Conservation (phyloP, 1,140 invertebrate genomes). For the Drosophila kurseongensis region DNA sequence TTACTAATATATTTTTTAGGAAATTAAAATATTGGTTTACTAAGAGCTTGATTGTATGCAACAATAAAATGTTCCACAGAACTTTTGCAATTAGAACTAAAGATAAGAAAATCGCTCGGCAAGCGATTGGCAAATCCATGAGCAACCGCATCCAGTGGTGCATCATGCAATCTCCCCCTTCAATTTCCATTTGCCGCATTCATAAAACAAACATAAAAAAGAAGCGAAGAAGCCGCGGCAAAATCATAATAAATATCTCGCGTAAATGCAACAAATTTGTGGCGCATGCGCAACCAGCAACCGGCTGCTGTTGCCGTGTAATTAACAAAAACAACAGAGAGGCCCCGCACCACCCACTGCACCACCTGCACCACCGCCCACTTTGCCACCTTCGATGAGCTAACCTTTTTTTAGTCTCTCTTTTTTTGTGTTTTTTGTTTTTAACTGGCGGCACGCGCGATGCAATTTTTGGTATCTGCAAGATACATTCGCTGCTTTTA, state of each 20-base stretch:
- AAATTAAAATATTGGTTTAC: too few species aligned
- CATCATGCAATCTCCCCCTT: constrained; percentile 56
- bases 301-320: constrained; percentile 31
- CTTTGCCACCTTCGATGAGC: constrained; percentile 35
- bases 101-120: neutral
- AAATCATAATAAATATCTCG: constrained; percentile 69
- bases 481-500: constrained; percentile 59
- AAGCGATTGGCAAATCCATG: neutral
- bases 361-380: constrained; percentile 13
- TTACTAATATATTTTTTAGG: too few species aligned
- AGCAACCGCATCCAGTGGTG: constrained; percentile 21
- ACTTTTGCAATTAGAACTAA: neutral
- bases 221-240: constrained; percentile 19
- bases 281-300: constrained; percentile 61
- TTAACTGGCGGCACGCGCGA: constrained; percentile 63
- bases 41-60: too few species aligned
- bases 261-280: constrained; percentile 67
- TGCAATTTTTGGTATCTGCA: constrained; percentile 60
- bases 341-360: constrained; percentile 12
- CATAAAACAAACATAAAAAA: constrained; percentile 44
- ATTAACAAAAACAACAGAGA: constrained; percentile 58
- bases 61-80: too few species aligned
- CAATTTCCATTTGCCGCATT: constrained; percentile 51
- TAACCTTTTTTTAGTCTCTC: constrained; percentile 4
- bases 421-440: constrained; percentile 14